These are phyloP conservation scores for Cecidostiba fungosa DNA, from an alignment of 2,888 invertebrate species.

Conservation along the genomic window DNA sequence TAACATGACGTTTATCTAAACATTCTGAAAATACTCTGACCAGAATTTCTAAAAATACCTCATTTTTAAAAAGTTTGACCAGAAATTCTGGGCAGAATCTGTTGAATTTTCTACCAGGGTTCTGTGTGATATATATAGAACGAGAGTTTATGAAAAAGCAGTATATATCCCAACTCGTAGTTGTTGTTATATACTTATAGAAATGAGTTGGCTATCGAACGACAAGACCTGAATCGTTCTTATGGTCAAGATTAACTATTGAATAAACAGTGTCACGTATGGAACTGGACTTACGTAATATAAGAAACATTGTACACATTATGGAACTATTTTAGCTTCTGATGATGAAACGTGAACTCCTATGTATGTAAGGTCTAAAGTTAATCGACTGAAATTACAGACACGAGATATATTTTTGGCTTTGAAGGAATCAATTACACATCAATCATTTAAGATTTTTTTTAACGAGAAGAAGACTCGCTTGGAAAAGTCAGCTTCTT, in stretches of 20 bases:
- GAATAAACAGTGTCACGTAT: constrained; percentile 12
- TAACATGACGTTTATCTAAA: too few relatives aligned
- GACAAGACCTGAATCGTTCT: neutral
- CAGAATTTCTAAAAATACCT: too few relatives aligned
- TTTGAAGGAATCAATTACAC: neutral
- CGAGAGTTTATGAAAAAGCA: neutral
- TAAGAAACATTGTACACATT: neutral
- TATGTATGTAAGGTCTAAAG: neutral
- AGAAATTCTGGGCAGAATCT: too few relatives aligned
- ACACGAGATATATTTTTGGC: neutral
- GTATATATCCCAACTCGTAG: neutral
- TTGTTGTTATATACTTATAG: constrained; percentile 11
- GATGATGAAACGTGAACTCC: neutral
- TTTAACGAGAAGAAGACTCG: neutral
- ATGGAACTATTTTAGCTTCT: neutral
- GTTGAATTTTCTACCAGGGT: too few relatives aligned
- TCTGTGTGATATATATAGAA: neutral
- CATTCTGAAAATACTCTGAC: too few relatives aligned
- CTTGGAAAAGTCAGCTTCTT: neutral
- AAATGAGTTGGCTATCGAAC: constrained; percentile 1
- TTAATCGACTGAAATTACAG: neutral
- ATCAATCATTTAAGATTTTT: neutral
- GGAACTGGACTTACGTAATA: neutral
- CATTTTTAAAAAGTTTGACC: too few relatives aligned
- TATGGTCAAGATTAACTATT: constrained; percentile 42